Evolutionary conservation across 2,888 invertebrate species (phyloP).

Genomic region (Cybosia mesomella): DNA sequence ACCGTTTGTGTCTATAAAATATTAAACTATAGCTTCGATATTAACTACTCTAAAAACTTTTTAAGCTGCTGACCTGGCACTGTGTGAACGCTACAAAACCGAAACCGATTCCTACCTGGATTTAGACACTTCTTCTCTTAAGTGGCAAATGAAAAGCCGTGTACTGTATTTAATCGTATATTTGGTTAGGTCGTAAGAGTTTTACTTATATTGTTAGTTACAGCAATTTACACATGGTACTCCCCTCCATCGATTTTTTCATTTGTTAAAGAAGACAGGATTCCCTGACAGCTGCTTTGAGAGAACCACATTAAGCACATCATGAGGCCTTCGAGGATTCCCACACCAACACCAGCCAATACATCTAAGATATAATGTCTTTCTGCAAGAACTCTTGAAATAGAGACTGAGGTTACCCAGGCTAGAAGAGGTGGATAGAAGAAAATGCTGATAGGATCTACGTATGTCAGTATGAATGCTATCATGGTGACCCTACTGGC

Average conservation of each 20-base stretch:
- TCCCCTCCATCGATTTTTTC: conserved; percentile 90
- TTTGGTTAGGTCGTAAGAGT: neutral
- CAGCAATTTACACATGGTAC: conserved; percentile 86
- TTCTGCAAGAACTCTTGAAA: conserved; percentile 93
- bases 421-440: conserved; percentile 89
- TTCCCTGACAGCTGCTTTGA: conserved; percentile 86
- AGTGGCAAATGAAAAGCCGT: neutral
- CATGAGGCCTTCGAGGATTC: conserved; percentile 90
- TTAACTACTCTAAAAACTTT: neutral
- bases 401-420: conserved; percentile 91
- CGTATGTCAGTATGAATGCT: conserved; percentile 89
- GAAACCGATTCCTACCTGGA: too few species aligned
- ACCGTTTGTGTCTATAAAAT: neutral
- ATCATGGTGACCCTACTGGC: conserved; percentile 94
- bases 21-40: neutral
- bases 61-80: too few species aligned
- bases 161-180: neutral
- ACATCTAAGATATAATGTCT: conserved; percentile 96
- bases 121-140: neutral
- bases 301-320: conserved; percentile 90
- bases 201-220: neutral
- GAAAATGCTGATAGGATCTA: conserved; percentile 88
- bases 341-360: conserved; percentile 90
- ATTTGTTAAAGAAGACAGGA: conserved; percentile 89
- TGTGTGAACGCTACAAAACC: too few species aligned